phyloP scores from a whole-genome alignment of 30 jellyfish, hydroid and myxozoan species.

The Mastigias papua region DNA sequence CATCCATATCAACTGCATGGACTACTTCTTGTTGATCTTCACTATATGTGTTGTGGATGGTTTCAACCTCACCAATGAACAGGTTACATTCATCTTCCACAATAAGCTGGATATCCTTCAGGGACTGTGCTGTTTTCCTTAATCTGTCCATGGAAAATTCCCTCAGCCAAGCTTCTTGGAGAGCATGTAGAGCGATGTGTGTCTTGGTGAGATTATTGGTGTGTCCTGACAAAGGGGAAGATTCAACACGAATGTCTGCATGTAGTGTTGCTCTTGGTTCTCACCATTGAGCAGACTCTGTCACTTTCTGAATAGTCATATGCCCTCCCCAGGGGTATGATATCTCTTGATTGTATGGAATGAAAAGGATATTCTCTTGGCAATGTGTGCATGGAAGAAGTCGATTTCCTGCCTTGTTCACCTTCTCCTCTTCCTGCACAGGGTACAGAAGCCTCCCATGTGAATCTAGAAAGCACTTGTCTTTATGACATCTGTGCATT shows the following conservation, averaged over 20 bases:
- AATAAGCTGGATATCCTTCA: conserved; percentile 1
- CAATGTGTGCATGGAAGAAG: not conserved
- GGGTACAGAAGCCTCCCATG: too few species aligned
- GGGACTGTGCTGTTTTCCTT: not conserved
- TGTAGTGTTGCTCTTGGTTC: not conserved
- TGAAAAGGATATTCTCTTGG: not conserved
- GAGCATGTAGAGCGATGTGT: not conserved
- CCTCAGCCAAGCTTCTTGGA: too few species aligned
- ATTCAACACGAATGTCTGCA: not conserved
- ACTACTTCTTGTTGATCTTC: not conserved
- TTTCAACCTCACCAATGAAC: not conserved
- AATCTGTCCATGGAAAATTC: not conserved
- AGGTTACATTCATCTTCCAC: too few species aligned
- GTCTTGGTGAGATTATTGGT: not conserved
- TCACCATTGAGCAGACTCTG: not conserved
- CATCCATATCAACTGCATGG: not conserved
- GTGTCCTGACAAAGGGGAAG: not conserved
- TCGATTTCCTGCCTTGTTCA: conserved; percentile 3
- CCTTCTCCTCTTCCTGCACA: not conserved
- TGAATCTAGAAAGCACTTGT: not conserved
- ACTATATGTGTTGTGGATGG: not conserved
- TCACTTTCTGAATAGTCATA: not conserved
- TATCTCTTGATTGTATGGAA: too few species aligned
- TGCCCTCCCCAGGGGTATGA: too few species aligned
- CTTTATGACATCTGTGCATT: not conserved